Conservation (phyloP, 2,888 invertebrate species). For the Calephelis perditalis region DNA sequence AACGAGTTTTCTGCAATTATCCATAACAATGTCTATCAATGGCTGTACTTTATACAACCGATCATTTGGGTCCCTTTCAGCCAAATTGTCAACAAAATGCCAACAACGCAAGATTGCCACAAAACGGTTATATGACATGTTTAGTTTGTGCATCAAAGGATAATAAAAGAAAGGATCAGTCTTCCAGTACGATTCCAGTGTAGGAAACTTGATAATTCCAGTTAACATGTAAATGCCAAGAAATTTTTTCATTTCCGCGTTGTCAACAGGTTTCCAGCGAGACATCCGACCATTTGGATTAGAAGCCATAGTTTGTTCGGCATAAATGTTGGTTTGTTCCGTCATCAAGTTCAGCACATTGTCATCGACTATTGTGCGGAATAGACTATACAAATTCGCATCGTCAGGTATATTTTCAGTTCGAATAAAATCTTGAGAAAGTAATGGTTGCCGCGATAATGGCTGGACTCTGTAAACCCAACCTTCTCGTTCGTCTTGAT, state of each 20-base stretch:
- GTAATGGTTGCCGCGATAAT: too few relatives aligned
- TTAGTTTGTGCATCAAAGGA: constrained; percentile 26
- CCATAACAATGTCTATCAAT: constrained; percentile 26
- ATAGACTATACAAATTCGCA: too few relatives aligned
- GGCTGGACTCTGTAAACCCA: too few relatives aligned
- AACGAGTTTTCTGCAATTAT: constrained; percentile 22
- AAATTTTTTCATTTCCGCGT: constrained; percentile 24
- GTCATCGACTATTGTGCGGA: not conserved
- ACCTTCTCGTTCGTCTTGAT: too few relatives aligned
- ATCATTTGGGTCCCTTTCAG: constrained; percentile 21
- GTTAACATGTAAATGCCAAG: constrained; percentile 23
- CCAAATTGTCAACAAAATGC: constrained; percentile 29
- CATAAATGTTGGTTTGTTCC: constrained; percentile 23
- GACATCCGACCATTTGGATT: constrained; percentile 14
- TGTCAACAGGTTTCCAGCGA: constrained; percentile 21
- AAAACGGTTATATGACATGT: constrained; percentile 31
- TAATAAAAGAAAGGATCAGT: constrained; percentile 24
- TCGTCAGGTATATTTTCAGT: too few relatives aligned
- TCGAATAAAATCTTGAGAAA: too few relatives aligned
- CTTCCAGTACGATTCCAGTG: constrained; percentile 29
- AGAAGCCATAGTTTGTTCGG: constrained; percentile 22
- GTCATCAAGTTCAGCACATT: constrained; percentile 22
- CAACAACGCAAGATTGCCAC: constrained; percentile 25
- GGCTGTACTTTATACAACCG: constrained; percentile 29
- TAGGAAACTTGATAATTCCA: constrained; percentile 21